Evolutionary conservation across 2,113 vertebrate species (phyloP), one percentile per base, ranked within the genome.

Genomic region (Rhinoptilus africanus): DNA sequence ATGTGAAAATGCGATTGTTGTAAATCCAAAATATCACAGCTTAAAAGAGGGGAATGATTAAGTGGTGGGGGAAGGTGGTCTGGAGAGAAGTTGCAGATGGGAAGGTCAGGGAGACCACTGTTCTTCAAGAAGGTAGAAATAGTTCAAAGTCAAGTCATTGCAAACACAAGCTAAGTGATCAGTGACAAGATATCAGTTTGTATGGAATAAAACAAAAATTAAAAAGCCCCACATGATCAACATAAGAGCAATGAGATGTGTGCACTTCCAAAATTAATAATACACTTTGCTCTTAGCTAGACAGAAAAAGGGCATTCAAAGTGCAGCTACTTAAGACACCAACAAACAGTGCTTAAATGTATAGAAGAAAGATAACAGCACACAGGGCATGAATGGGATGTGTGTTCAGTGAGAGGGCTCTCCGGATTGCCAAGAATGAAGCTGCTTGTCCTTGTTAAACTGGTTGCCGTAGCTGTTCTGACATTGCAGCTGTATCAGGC

Each of bases 41-140:
- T 81, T 94, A 24, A 45, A 76, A 72, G 56, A 37, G 43, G 62
- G 50, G 47, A 60, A 79, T 27, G 18, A n/a, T 19, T 87, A n/a
- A 69, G n/a, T 0, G 2, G 24, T 28, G 1, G 4, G 21, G 34
- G 12, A 5, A 35, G 22, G 43, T 51, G 26, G 2, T 47, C 19
- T 67, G 41, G 35, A 84, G 20, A 30, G 34, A 74, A 53, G 34
- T 19, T 76, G 69, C 26, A 57, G 50, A 62, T 53, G 39, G n/a
- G 62, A 15, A 73, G 35, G 14, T 75, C 21, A 26, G 30, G 56
- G 34, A 23, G 15, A 48, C 67, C 23, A 28, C 3, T 0, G 9
- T 41, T 78, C 27, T 73, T 89, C 24, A 63, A 56, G 41, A 53
- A 69, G 66, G 51, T 20, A 75, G 76, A 74, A 69, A 62, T 53